Conservation (phyloP, 1,140 invertebrate genomes). For the Sitodiplosis mosellana region DNA sequence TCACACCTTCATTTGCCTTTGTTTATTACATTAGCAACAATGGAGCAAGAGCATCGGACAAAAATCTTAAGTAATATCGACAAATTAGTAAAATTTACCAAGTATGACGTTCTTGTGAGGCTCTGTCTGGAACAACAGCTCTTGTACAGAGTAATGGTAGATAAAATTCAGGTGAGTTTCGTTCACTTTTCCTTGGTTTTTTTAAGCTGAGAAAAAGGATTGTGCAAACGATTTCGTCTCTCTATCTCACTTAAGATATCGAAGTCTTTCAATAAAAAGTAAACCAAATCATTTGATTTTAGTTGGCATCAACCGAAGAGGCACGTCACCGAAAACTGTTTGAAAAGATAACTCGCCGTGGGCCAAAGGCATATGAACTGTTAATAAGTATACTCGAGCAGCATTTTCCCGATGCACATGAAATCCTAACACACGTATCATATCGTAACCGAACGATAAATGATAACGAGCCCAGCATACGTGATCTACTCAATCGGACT, state of each 20-base stretch:
- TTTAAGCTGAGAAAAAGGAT: not conserved
- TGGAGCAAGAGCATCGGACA: constrained; percentile 1
- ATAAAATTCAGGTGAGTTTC: not conserved
- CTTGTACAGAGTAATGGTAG: not conserved
- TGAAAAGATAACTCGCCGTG: not conserved
- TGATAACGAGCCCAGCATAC: too few relatives aligned
- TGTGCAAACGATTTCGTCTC: not conserved
- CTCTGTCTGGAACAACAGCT: not conserved
- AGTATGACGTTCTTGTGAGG: not conserved
- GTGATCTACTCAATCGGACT: too few relatives aligned
- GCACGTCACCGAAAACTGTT: not conserved
- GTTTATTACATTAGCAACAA: not conserved
- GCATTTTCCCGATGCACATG: not conserved
- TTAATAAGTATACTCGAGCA: not conserved
- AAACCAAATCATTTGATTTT: too few relatives aligned
- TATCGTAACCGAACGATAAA: too few relatives aligned
- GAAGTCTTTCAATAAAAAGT: too few relatives aligned
- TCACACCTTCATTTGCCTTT: too few relatives aligned
- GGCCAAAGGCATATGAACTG: not conserved
- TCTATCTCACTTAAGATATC: too few relatives aligned
- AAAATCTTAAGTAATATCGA: not conserved
- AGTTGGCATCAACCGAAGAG: not conserved
- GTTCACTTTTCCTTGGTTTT: not conserved
- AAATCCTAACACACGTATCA: not conserved
- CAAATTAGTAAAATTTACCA: not conserved